phyloP scores from a whole-genome alignment of 2,888 invertebrate genomes.

The Mongoloraphidia duomilia region DNA sequence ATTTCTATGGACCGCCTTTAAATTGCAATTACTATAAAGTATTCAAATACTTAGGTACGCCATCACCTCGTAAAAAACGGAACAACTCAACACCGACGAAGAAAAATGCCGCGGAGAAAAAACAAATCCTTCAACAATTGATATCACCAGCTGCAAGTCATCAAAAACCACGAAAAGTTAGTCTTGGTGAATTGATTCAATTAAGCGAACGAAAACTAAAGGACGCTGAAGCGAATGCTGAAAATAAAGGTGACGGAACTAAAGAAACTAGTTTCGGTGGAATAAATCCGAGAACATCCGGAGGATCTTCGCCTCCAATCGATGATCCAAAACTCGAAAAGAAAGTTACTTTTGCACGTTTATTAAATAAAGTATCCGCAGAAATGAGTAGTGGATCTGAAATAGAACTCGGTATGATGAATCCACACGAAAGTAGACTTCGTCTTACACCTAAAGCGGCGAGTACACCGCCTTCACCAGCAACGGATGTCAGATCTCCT shows the following conservation, averaged over 20 bases:
- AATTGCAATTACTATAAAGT: no score
- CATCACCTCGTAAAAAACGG: constrained; percentile 63
- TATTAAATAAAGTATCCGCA: constrained; percentile 58
- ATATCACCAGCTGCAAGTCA: constrained; percentile 51
- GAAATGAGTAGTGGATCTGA: constrained; percentile 67
- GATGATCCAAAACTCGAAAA: constrained; percentile 59
- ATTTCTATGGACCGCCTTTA: no score
- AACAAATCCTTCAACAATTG: constrained; percentile 64
- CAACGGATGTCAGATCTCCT: constrained; percentile 43
- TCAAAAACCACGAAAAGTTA: constrained; percentile 46
- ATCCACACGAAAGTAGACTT: constrained; percentile 22
- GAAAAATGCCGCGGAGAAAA: constrained; percentile 62
- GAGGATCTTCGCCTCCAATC: constrained; percentile 38
- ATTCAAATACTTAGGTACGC: constrained; percentile 41
- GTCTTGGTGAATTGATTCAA: constrained; percentile 59
- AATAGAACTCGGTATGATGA: constrained; percentile 36
- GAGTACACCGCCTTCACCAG: constrained; percentile 50
- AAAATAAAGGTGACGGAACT: constrained; percentile 32
- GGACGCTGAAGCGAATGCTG: constrained; percentile 30
- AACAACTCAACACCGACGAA: constrained; percentile 67
- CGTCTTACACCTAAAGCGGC: constrained; percentile 30
- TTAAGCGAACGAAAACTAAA: constrained; percentile 44
- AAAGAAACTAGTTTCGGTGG: constrained; percentile 42
- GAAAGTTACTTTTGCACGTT: constrained; percentile 62
- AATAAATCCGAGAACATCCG: constrained; percentile 25